Evolutionary conservation across 1,140 invertebrate genomes (phyloP).

Genomic region (Papilio xuthus): DNA sequence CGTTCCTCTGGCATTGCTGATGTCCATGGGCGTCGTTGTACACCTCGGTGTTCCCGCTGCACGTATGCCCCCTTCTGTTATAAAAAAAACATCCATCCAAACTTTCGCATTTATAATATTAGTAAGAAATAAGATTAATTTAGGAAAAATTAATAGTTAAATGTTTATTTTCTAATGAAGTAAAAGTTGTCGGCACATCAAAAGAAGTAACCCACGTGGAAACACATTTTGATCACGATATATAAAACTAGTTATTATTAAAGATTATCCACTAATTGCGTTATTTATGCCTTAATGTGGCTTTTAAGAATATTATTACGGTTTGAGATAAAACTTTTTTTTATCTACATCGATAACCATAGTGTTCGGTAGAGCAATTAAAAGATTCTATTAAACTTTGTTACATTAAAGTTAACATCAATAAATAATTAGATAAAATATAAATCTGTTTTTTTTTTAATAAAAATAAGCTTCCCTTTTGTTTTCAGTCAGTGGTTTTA

Average conservation of each 20-base stretch:
- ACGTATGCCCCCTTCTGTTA: too few species aligned
- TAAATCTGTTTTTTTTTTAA: too few species aligned
- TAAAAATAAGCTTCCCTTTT: too few species aligned
- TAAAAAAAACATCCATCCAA: too few species aligned
- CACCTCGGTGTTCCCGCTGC: too few species aligned
- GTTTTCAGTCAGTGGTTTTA: too few species aligned
- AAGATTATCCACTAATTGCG: slow-evolving; percentile 47
- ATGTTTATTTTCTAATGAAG: slow-evolving; percentile 57
- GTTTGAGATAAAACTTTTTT: slow-evolving; percentile 18
- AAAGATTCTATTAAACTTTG: background rate
- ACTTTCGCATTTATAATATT: too few species aligned
- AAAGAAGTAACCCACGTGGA: slow-evolving; percentile 40
- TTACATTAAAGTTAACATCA: background rate
- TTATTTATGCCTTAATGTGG: slow-evolving; percentile 44
- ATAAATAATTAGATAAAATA: too few species aligned
- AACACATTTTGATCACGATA: slow-evolving; percentile 17
- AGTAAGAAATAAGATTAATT: too few species aligned
- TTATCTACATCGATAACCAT: slow-evolving; percentile 9
- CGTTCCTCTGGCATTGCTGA: too few species aligned
- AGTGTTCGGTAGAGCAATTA: slow-evolving; percentile 18
- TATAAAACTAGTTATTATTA: slow-evolving; percentile 46
- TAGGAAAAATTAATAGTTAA: slow-evolving; percentile 60
- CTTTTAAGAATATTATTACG: slow-evolving; percentile 26
- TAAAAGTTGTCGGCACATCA: slow-evolving; percentile 56
- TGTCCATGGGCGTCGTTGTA: too few species aligned